A percentile compares a stretch with the other conserved stretches of the same genome.
Evolutionary conservation across 92 coral and sea anemone species (phyloP).

Genomic region (Ricordea florida): DNA sequence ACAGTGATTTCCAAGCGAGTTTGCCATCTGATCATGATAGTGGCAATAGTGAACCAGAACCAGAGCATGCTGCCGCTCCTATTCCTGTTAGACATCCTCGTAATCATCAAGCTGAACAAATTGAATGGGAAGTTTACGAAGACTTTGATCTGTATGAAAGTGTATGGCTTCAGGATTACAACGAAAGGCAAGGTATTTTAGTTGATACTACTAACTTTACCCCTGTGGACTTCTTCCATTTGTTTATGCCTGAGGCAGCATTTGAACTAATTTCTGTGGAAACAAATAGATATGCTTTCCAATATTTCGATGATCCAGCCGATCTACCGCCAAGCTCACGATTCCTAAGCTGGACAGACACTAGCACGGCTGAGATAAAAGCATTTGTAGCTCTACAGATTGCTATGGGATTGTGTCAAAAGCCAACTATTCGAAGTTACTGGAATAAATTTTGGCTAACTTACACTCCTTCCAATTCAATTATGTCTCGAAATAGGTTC

Average conservation of each 20-base stretch:
- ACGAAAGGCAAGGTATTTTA: conserved; percentile 39
- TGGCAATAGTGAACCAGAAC: conserved; percentile 14
- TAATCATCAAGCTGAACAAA: not conserved
- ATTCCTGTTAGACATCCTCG: not conserved
- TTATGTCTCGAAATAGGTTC: conserved; percentile 60
- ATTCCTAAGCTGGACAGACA: conserved; percentile 32
- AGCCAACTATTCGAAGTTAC: conserved; percentile 39
- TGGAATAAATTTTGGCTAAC: conserved; percentile 55
- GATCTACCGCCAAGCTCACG: conserved; percentile 38
- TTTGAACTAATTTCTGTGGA: conserved; percentile 40
- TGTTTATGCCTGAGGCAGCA: conserved; percentile 41
- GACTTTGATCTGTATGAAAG: conserved; percentile 25
- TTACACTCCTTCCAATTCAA: conserved; percentile 22
- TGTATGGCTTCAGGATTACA: conserved; percentile 38
- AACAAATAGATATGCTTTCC: conserved; percentile 41
- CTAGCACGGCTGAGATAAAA: conserved; percentile 26
- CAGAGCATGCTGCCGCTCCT: not conserved
- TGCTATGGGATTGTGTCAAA: conserved; percentile 63
- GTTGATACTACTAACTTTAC: conserved; percentile 45
- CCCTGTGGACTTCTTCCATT: conserved; percentile 44
- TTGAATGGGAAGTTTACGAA: conserved; percentile 31
- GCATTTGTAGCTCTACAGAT: conserved; percentile 60
- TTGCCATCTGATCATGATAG: not conserved
- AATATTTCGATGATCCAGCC: conserved; percentile 49
- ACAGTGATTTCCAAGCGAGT: not conserved